Percentiles rank a stretch among this genome's conserved stretches.
Conservation (phyloP, 2,888 invertebrate species). For the Drosophila meridiana region DNA sequence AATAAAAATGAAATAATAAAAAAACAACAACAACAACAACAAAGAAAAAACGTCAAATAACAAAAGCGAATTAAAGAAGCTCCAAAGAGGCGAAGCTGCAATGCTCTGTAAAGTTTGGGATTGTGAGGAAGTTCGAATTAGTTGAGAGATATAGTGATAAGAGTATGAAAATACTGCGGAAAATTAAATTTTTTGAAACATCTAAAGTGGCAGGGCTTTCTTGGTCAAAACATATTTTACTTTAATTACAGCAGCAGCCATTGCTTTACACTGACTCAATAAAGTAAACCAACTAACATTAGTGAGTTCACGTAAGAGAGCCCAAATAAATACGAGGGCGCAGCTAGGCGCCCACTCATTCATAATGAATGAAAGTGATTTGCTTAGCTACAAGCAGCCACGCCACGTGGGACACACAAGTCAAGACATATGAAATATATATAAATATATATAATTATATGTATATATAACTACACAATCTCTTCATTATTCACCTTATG, state of each 20-base stretch:
- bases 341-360: conserved; percentile 33
- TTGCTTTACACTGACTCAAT: conserved; percentile 59
- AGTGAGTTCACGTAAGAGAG: conserved; percentile 32
- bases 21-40: neutral
- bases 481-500: neutral
- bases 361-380: conserved; percentile 43
- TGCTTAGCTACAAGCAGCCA: conserved; percentile 12
- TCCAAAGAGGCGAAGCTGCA: neutral
- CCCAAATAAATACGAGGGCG: conserved; percentile 10
- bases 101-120: conserved; percentile 2
- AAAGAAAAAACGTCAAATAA: conserved; percentile 10
- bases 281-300: conserved; percentile 33
- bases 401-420: conserved; percentile 16
- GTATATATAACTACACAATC: neutral
- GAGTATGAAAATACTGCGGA: neutral
- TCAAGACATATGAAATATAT: neutral
- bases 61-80: neutral
- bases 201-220: neutral
- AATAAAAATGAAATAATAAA: conserved; percentile 52
- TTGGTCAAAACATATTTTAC: conserved; percentile 55
- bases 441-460: neutral
- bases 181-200: too few species aligned
- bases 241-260: conserved; percentile 63
- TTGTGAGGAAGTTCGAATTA: too few species aligned
- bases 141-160: neutral